Conservation (phyloP, 2,113 vertebrate genomes). For the Orientallactaga bullata region DNA sequence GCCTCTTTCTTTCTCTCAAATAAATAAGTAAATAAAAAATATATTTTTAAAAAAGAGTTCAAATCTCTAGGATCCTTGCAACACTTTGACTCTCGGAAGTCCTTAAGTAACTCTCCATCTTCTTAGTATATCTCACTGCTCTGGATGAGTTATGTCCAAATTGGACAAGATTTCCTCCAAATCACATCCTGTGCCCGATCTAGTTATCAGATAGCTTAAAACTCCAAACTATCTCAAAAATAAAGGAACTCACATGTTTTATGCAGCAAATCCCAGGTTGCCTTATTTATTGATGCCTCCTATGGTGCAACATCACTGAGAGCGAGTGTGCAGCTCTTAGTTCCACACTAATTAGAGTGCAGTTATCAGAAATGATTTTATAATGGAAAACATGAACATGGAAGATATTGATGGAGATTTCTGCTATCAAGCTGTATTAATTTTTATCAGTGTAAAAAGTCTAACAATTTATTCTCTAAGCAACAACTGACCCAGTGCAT, state of each 20-base stretch:
- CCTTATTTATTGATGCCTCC: constrained; percentile 53
- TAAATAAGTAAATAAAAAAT: no score
- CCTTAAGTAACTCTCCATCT: background rate
- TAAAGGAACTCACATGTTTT: constrained; percentile 52
- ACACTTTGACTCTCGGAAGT: background rate
- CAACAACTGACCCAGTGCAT: background rate
- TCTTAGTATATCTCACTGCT: background rate
- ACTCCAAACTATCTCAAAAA: background rate
- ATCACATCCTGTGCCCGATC: constrained; percentile 33
- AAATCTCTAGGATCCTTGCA: background rate
- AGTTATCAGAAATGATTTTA: constrained; percentile 62
- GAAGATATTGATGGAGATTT: constrained; percentile 17
- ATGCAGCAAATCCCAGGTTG: background rate
- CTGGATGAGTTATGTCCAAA: background rate
- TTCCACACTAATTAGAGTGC: constrained; percentile 49
- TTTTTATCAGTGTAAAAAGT: background rate
- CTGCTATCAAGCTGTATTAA: background rate
- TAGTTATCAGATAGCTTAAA: background rate
- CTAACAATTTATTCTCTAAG: background rate
- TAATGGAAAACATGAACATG: constrained; percentile 23
- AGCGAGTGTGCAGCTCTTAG: background rate
- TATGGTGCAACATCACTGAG: background rate
- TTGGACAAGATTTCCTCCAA: background rate
- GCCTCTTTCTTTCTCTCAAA: no score
- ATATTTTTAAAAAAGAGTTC: no score